Conservation (phyloP, 92 coral and sea anemone genomes). For the Nematostella vectensis region DNA sequence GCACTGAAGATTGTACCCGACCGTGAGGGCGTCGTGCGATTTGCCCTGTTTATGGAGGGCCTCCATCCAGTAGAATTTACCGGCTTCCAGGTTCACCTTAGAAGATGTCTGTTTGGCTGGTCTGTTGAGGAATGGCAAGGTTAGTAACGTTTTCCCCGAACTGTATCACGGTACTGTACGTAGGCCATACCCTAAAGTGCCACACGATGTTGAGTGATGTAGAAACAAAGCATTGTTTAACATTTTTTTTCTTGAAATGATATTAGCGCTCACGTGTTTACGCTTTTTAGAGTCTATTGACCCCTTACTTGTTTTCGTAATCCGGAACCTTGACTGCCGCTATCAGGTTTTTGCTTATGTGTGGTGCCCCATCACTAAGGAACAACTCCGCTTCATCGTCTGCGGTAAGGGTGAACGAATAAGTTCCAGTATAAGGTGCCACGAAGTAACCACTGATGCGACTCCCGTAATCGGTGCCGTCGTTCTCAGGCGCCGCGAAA, state of each 20-base stretch:
- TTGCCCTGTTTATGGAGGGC: constrained; percentile 76
- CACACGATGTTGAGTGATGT: no score
- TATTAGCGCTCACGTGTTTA: no score
- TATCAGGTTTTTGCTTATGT: constrained; percentile 51
- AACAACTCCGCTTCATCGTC: constrained; percentile 83
- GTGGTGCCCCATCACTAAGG: constrained; percentile 51
- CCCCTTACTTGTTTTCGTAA: background rate
- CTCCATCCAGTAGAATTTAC: constrained; percentile 81
- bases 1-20: constrained; percentile 72
- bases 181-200: no score
- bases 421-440: constrained; percentile 72
- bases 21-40: constrained; percentile 47
- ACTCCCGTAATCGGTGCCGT: constrained; percentile 68
- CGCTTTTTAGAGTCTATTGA: no score
- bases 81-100: constrained; percentile 50
- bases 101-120: constrained; percentile 26
- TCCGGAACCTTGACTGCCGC: constrained; percentile 48
- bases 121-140: constrained; percentile 13
- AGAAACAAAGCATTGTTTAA: no score
- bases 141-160: no score
- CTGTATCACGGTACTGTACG: no score
- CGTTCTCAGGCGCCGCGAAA: constrained; percentile 66
- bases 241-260: no score
- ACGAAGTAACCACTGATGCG: constrained; percentile 67
- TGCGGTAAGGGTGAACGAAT: constrained; percentile 64